Conservation (phyloP, 37 sponge, comb jelly and placozoan genomes). For the Geodia barretti region DNA sequence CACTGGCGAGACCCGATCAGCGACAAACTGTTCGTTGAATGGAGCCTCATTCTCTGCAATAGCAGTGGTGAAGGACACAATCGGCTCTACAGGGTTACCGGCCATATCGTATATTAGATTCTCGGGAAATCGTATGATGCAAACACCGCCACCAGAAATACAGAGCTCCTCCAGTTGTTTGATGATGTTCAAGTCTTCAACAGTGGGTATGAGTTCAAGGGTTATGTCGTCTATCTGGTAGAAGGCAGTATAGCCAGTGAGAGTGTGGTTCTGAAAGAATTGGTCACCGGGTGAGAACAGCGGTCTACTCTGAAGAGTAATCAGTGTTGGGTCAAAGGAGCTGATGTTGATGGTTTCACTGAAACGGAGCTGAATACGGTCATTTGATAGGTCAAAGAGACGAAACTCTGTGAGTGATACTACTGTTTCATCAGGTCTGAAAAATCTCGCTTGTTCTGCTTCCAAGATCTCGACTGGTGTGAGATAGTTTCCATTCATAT, state of each 20-base stretch:
- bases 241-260: conserved; percentile 74
- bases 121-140: conserved; percentile 73
- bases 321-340: conserved; percentile 87
- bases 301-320: conserved; percentile 72
- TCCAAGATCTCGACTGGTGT: conserved; percentile 10
- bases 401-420: conserved; percentile 70
- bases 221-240: conserved; percentile 74
- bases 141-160: conserved; percentile 20
- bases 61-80: background rate
- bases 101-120: conserved; percentile 83
- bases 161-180: conserved; percentile 72
- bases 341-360: conserved; percentile 85
- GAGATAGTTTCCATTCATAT: conserved; percentile 73
- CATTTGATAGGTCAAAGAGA: conserved; percentile 54
- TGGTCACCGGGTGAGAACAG: background rate
- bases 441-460: conserved; percentile 66
- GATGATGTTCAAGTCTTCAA: conserved; percentile 76
- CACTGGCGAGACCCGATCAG: conserved; percentile 52
- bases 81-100: conserved; percentile 44
- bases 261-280: conserved; percentile 35
- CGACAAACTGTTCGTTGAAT: conserved; percentile 7
- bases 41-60: conserved; percentile 9
- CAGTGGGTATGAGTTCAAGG: conserved; percentile 63
- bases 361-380: conserved; percentile 59
- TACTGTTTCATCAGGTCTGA: conserved; percentile 47